A percentile compares a stretch with the other conserved stretches of the same genome.
Evolutionary conservation across 2,888 invertebrate genomes (phyloP).

Genomic region (Altica lythri): DNA sequence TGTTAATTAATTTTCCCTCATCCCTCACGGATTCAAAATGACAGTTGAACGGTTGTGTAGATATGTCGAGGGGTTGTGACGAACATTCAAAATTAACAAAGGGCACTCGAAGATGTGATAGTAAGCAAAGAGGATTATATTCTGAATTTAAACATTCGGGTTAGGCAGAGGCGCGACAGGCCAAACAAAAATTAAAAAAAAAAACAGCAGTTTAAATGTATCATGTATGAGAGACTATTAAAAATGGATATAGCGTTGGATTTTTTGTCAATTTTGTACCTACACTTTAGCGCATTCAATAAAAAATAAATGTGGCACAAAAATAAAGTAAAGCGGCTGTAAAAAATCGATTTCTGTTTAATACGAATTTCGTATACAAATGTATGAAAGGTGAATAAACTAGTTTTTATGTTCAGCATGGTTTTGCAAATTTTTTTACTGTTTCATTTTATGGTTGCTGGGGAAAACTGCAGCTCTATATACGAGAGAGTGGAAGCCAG

Average conservation of each 20-base stretch:
- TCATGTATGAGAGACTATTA: background rate
- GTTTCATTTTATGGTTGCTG: slow-evolving; percentile 7
- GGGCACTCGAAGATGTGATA: slow-evolving; percentile 27
- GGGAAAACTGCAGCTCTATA: slow-evolving; percentile 1
- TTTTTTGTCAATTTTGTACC: too few relatives aligned
- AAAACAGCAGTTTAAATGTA: background rate
- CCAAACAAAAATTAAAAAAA: background rate
- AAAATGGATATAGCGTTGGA: too few relatives aligned
- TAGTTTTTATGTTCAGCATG: background rate
- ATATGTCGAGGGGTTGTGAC: slow-evolving; percentile 31
- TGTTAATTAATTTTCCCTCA: slow-evolving; percentile 28
- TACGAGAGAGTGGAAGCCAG: background rate
- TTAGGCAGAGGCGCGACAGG: slow-evolving; percentile 3
- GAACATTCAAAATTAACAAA: slow-evolving; percentile 30
- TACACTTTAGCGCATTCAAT: background rate
- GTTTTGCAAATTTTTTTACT: slow-evolving; percentile 7
- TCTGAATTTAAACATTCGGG: slow-evolving; percentile 21
- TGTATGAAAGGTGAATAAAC: background rate
- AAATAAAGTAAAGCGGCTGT: background rate
- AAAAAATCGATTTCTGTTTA: slow-evolving; percentile 1
- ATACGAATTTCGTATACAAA: background rate
- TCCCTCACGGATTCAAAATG: slow-evolving; percentile 19
- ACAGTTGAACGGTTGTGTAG: slow-evolving; percentile 27
- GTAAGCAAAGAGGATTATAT: slow-evolving; percentile 33
- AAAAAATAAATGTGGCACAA: background rate